Evolutionary conservation across 2,888 invertebrate species (phyloP).

Genomic region (Caenorhabditis sp.): DNA sequence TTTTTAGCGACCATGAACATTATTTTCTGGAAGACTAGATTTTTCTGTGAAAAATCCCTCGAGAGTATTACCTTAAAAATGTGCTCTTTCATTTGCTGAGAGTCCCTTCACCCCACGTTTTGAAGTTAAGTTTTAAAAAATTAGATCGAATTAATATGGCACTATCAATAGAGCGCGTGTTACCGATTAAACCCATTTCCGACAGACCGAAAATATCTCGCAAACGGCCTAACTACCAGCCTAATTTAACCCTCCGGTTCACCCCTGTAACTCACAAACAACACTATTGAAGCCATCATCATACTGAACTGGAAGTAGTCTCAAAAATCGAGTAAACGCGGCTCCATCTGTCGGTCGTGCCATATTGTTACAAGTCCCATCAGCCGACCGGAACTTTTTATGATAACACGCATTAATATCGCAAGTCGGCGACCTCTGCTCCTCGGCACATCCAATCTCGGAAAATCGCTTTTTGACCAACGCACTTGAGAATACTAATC

Average conservation of each 20-base stretch:
- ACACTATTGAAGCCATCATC: conserved; percentile 67
- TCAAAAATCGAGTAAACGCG: conserved; percentile 79
- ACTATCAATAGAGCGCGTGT: too few relatives aligned
- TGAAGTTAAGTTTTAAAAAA: too few relatives aligned
- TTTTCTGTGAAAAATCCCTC: too few relatives aligned
- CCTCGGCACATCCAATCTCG: conserved; percentile 28
- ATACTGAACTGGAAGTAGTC: conserved; percentile 63
- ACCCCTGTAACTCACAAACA: conserved; percentile 49
- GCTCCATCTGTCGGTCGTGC: conserved; percentile 82
- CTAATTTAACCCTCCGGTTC: not conserved
- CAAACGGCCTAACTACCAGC: too few relatives aligned
- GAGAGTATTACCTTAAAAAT: too few relatives aligned
- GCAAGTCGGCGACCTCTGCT: conserved; percentile 51
- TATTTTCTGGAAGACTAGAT: too few relatives aligned
- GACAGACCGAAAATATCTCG: too few relatives aligned
- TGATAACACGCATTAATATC: conserved; percentile 65
- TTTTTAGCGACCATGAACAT: too few relatives aligned
- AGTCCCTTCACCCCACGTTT: not conserved
- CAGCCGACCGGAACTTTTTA: conserved; percentile 81
- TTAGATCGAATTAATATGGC: too few relatives aligned
- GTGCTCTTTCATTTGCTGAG: not conserved
- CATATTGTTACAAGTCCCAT: conserved; percentile 94
- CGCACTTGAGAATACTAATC: conserved; percentile 24
- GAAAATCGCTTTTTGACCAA: conserved; percentile 18
- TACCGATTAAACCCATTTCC: too few relatives aligned